Conservation (phyloP, 2,113 vertebrate species). For the Pimephales promelas region DNA sequence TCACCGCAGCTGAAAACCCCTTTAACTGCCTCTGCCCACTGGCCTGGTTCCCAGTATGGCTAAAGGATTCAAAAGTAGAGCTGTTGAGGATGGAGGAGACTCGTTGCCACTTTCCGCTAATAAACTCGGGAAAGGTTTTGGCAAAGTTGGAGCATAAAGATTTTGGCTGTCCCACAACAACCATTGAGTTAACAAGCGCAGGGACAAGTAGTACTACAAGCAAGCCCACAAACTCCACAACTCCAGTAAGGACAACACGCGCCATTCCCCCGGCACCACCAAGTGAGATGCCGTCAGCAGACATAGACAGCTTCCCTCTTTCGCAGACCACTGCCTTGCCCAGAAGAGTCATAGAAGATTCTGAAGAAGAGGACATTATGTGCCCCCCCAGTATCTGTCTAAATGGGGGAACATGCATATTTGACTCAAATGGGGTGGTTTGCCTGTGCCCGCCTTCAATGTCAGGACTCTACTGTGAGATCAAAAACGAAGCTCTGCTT, state of each 20-base stretch:
- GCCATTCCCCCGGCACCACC: slow-evolving; percentile 39
- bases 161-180: slow-evolving; percentile 91
- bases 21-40: slow-evolving; percentile 94
- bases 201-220: slow-evolving; percentile 68
- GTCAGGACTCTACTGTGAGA: slow-evolving; percentile 81
- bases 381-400: slow-evolving; percentile 85
- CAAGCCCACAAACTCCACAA: slow-evolving; percentile 54
- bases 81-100: slow-evolving; percentile 87
- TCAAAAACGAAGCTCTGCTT: slow-evolving; percentile 41
- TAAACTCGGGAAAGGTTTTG: slow-evolving; percentile 86
- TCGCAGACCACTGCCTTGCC: slow-evolving; percentile 40
- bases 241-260: slow-evolving; percentile 62
- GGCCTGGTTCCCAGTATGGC: slow-evolving; percentile 91
- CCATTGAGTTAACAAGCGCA: slow-evolving; percentile 74
- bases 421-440: slow-evolving; percentile 71
- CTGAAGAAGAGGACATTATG: slow-evolving; percentile 53
- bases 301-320: slow-evolving; percentile 45
- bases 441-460: slow-evolving; percentile 82
- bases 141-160: slow-evolving; percentile 82
- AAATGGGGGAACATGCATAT: slow-evolving; percentile 84
- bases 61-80: slow-evolving; percentile 70
- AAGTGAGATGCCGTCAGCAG: slow-evolving; percentile 49
- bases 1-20: slow-evolving; percentile 88
- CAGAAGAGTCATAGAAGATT: slow-evolving; percentile 39
- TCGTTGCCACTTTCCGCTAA: slow-evolving; percentile 91